A percentile compares a stretch with the other conserved stretches of the same genome.
Evolutionary conservation across 2,113 vertebrate species (phyloP).

Genomic region (Tetrax tetrax): DNA sequence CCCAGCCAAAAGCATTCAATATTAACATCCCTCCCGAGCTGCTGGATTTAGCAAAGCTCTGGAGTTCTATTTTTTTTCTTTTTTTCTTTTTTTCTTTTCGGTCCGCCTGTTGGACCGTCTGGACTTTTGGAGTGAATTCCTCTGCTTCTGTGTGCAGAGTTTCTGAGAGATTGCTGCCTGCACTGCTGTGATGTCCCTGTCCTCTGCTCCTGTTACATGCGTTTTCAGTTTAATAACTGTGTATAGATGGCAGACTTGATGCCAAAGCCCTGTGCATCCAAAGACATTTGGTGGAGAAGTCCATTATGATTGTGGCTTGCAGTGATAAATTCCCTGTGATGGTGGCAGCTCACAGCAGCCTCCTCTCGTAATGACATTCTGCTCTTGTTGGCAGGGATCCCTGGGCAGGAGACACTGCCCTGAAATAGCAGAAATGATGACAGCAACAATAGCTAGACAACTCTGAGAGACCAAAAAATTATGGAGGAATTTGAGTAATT

Average conservation of each 20-base stretch:
- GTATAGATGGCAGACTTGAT: conserved; percentile 58
- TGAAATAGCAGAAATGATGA: conserved; percentile 39
- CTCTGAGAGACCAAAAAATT: not conserved
- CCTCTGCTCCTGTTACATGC: conserved; percentile 29
- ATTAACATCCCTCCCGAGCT: not conserved
- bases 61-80: not conserved
- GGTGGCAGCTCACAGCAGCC: conserved; percentile 82
- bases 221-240: conserved; percentile 66
- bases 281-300: conserved; percentile 89
- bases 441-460: not conserved
- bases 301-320: conserved; percentile 85
- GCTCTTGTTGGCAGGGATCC: conserved; percentile 87
- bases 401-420: conserved; percentile 15
- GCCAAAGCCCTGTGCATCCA: conserved; percentile 82
- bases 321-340: conserved; percentile 88
- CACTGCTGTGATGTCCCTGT: conserved; percentile 19
- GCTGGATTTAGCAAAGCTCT: not conserved
- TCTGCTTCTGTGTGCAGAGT: not conserved
- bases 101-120: conserved; percentile 39
- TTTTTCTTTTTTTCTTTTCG: not conserved
- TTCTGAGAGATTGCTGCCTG: conserved; percentile 4
- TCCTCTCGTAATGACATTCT: conserved; percentile 89
- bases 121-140: conserved; percentile 54
- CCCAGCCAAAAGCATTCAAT: not conserved
- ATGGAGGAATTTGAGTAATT: not conserved